These are phyloP conservation scores for Cydia fagiglandana DNA, from an alignment of 1,140 invertebrate genomes.

Conservation along the genomic window DNA sequence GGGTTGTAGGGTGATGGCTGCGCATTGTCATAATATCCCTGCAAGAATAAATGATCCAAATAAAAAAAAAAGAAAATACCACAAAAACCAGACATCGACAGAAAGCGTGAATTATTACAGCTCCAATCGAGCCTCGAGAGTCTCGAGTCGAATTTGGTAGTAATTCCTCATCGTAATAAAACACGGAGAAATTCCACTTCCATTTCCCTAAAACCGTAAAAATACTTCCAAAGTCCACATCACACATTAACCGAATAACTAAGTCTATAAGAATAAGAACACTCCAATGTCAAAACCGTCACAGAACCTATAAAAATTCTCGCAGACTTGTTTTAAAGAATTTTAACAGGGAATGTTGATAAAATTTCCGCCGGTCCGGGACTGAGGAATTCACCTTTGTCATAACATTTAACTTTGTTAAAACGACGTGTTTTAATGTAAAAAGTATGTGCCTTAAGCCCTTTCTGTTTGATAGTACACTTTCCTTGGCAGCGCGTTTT, in stretches of 20 bases:
- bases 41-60: no score
- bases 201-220: background rate
- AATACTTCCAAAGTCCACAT: background rate
- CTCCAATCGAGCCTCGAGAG: background rate
- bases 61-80: no score
- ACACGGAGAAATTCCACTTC: background rate
- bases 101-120: no score
- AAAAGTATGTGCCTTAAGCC: background rate
- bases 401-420: background rate
- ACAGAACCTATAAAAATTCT: slow-evolving; percentile 25
- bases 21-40: no score
- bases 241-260: slow-evolving; percentile 18
- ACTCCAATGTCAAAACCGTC: slow-evolving; percentile 8
- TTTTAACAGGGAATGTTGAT: slow-evolving; percentile 28
- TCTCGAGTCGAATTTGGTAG: no score
- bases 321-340: slow-evolving; percentile 11
- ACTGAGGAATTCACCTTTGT: slow-evolving; percentile 30
- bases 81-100: no score
- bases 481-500: slow-evolving; percentile 1
- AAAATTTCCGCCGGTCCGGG: slow-evolving; percentile 3
- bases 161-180: background rate
- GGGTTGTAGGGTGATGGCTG: background rate
- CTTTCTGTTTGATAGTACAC: background rate
- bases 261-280: background rate
- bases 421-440: background rate